A percentile compares a stretch with the other conserved stretches of the same genome.
phyloP scores from a whole-genome alignment of 2,797 vertebrate species.

The Dendrocincla fuliginosa region DNA sequence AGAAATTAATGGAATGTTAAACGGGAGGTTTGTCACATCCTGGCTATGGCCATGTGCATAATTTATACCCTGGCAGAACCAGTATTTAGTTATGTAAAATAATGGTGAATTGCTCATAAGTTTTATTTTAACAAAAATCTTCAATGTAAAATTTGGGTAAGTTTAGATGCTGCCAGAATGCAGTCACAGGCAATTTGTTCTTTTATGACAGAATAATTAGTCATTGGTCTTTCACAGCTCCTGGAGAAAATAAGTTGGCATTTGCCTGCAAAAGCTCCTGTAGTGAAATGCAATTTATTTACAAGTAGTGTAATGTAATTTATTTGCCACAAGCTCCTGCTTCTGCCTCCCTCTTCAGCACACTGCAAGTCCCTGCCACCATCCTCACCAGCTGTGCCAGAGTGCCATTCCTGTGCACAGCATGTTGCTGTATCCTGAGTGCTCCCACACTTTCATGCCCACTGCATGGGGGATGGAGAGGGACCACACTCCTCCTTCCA shows the following conservation, averaged over 20 bases:
- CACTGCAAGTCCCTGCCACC: not conserved
- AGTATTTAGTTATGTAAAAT: not conserved
- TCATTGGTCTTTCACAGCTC: not conserved
- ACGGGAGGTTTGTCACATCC: not conserved
- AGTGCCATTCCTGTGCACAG: not conserved
- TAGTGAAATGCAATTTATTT: not conserved
- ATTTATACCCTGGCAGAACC: not conserved
- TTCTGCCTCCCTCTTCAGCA: not conserved
- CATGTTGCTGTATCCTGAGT: not conserved
- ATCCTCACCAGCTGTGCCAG: not conserved
- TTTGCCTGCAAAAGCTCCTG: not conserved
- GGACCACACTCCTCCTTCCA: not conserved
- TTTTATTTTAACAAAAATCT: not conserved
- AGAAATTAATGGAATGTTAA: not conserved
- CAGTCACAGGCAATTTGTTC: not conserved
- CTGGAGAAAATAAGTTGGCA: not conserved
- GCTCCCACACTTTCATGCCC: not conserved
- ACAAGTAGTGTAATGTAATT: not conserved
- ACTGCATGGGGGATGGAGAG: not conserved
- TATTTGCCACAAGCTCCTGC: not conserved
- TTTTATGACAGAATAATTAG: not conserved
- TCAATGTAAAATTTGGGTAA: not conserved
- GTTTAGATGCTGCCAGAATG: not conserved
- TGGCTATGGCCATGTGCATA: not conserved
- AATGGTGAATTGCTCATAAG: not conserved